A percentile compares a stretch with the other conserved stretches of the same genome.
These are phyloP conservation scores for Xestia sexstrigata DNA, from an alignment of 2,888 invertebrate species.

Conservation along the genomic window DNA sequence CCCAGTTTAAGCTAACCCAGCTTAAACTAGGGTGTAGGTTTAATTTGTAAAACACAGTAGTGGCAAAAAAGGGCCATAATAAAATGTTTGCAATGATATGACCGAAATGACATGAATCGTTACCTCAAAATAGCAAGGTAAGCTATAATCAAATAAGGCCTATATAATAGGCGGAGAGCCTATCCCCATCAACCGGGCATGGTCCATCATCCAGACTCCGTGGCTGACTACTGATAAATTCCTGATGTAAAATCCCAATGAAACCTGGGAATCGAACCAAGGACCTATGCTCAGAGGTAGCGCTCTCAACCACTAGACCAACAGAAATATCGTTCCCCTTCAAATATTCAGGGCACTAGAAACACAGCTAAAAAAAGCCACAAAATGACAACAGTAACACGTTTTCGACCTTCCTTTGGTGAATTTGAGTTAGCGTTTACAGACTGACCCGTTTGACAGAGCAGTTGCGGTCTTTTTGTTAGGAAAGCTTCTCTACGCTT, in stretches of 20 bases:
- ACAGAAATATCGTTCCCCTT: neutral
- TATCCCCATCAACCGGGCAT: too few relatives aligned
- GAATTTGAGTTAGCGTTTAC: constrained; percentile 47
- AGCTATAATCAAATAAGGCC: too few relatives aligned
- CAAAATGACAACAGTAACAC: constrained; percentile 56
- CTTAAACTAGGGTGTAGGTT: neutral
- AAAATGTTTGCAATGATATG: neutral
- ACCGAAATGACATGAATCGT: too few relatives aligned
- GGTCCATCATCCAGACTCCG: too few relatives aligned
- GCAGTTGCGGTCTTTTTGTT: constrained; percentile 64
- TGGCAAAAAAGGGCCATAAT: neutral
- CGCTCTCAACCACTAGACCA: neutral
- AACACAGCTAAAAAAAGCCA: constrained; percentile 21
- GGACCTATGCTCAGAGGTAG: neutral
- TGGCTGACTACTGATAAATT: neutral
- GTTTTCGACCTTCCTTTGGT: constrained; percentile 57
- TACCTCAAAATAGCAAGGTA: too few relatives aligned
- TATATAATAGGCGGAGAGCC: too few relatives aligned
- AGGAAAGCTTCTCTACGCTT: constrained; percentile 14
- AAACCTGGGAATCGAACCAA: neutral
- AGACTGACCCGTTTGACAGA: constrained; percentile 58
- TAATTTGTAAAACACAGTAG: neutral
- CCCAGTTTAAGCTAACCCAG: too few relatives aligned
- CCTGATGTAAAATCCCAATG: neutral
- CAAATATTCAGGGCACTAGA: constrained; percentile 5